A percentile compares a stretch with the other conserved stretches of the same genome.
phyloP scores from a whole-genome alignment of 2,888 invertebrate genomes.

The Zygogramma bicolorata region DNA sequence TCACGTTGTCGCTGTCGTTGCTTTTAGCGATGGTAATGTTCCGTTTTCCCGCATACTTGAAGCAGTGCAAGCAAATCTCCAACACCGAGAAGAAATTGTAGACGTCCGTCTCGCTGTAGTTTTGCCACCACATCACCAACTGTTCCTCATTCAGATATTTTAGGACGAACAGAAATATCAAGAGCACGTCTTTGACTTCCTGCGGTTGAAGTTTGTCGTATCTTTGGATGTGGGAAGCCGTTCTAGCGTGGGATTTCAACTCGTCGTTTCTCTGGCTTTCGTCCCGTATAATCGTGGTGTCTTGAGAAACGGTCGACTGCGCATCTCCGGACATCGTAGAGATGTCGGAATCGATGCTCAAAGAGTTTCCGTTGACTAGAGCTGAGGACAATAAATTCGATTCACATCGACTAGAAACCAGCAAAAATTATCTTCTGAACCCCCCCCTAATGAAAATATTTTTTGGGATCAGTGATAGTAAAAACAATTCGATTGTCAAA shows the following conservation, averaged over 20 bases:
- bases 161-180: conserved; percentile 91
- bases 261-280: conserved; percentile 60
- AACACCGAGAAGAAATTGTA: conserved; percentile 87
- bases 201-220: conserved; percentile 81
- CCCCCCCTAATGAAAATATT: too few species aligned
- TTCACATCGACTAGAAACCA: neutral
- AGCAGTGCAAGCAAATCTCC: conserved; percentile 88
- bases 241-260: conserved; percentile 66
- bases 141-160: conserved; percentile 92
- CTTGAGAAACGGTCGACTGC: conserved; percentile 72
- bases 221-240: conserved; percentile 69
- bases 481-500: too few species aligned
- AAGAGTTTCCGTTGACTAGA: conserved; percentile 80
- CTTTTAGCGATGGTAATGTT: conserved; percentile 72
- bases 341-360: conserved; percentile 81
- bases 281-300: conserved; percentile 71
- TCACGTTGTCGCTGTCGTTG: conserved; percentile 68
- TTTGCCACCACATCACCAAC: conserved; percentile 92
- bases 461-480: too few species aligned
- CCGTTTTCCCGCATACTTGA: conserved; percentile 88
- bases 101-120: conserved; percentile 84
- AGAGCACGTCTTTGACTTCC: conserved; percentile 89
- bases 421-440: too few species aligned
- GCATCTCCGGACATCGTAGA: conserved; percentile 77
- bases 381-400: conserved; percentile 62